Base-by-base conservation (phyloP, 2,888 invertebrate species). In the Octodonta nipae region DNA sequence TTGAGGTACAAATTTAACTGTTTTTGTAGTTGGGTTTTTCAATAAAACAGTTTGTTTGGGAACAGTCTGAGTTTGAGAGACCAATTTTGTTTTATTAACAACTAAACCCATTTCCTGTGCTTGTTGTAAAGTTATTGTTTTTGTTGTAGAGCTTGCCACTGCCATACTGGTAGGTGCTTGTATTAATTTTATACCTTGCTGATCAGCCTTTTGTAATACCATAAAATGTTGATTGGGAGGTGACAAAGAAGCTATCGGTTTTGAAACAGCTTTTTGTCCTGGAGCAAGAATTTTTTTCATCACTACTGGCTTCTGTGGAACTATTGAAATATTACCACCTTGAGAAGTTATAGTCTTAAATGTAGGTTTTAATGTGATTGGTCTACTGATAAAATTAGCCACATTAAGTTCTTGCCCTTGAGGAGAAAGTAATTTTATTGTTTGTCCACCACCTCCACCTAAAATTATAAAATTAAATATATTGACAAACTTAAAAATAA, bases 51-150 rank as follows among this genome's bases (percentile, higher is more conserved):
- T 61, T 41, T 66, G 64, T 39, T 69, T 70, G 1, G 49, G 42
- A 4, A 60, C 54, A 1, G 66, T 63, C 5, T 41, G 43, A 4
- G 35, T 37, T 24, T 49, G 45, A 16, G 65, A 55, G 13, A 70
- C 35, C 29, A 71, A 38, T 15, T 70, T 60, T 48, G 71, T 68
- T 26, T 64, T 63, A 26, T 64, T 63, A 5, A 64, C 52, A 12
- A 73, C 44, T 15, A 73, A 53, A 13, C 73, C 73, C 68, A 74
- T 68, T 49, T 73, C 71, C 43, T 72, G 70, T 1, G 75, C 75
- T 51, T 75, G 73, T 22, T 73, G 70, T 30, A 77, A 56, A 7
- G 75, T 74, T 28, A 76, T 70, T 1, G 75, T 72, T 56, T 75
- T 76, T 4, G 73, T 59, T 2, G 66, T 59, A 32, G 55, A 61